Percentiles rank a stretch among this genome's conserved stretches.
phyloP scores from a whole-genome alignment of 2,888 invertebrate species.

The Ceraclea dissimilis region DNA sequence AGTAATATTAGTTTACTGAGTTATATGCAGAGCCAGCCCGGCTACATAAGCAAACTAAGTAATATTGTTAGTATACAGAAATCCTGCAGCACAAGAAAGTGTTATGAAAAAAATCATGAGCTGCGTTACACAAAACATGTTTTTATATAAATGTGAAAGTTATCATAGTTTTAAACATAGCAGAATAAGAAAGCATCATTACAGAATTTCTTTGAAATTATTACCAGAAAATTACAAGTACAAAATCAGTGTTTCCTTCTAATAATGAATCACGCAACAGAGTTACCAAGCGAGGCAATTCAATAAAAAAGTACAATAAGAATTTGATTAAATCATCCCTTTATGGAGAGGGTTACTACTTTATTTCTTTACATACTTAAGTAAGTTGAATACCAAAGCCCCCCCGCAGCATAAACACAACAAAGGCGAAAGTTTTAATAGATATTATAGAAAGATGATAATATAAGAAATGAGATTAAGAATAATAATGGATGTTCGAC shows the following conservation, averaged over 20 bases:
- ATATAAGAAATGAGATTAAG: not conserved
- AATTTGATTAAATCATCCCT: conserved; percentile 22
- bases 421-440: conserved; percentile 2
- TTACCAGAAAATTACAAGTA: too few species aligned
- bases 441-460: not conserved
- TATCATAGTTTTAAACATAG: too few species aligned
- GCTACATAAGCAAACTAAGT: too few species aligned
- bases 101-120: too few species aligned
- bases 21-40: too few species aligned
- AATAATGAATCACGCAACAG: conserved; percentile 13
- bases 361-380: conserved; percentile 9
- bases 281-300: conserved; percentile 14
- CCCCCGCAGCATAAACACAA: not conserved
- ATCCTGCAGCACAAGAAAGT: too few species aligned
- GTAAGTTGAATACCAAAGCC: not conserved
- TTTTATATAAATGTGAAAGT: too few species aligned
- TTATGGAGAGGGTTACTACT: conserved; percentile 18
- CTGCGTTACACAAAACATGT: too few species aligned
- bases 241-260: not conserved
- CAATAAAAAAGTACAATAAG: conserved; percentile 22
- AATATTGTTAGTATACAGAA: too few species aligned
- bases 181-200: too few species aligned
- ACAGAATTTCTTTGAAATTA: too few species aligned
- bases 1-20: too few species aligned
- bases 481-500: not conserved